Evolutionary conservation across 2,113 vertebrate genomes (phyloP).

Genomic region (Pipa parva): DNA sequence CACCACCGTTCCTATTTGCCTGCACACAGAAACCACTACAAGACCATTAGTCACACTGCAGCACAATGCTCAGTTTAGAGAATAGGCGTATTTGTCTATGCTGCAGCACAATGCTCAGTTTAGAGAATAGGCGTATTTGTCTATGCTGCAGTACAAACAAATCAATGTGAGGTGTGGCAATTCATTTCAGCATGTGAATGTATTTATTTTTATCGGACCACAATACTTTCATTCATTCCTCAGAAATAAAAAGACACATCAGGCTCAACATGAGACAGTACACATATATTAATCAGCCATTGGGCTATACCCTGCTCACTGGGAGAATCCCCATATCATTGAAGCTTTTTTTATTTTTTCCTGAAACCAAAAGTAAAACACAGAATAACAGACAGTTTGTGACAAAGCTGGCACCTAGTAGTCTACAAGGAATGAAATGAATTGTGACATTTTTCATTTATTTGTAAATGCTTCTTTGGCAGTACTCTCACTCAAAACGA

Average conservation of each 20-base stretch:
- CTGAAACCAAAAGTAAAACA: constrained; percentile 71
- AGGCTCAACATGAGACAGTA: constrained; percentile 3
- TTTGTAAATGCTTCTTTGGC: constrained; percentile 97
- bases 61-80: too few species aligned
- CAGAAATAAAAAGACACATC: neutral
- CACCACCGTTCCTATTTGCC: too few species aligned
- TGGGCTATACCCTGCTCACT: constrained; percentile 69
- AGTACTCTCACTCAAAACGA: constrained; percentile 86
- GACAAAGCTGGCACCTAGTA: constrained; percentile 84
- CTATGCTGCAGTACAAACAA: too few species aligned
- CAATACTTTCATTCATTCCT: too few species aligned
- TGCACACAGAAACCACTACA: too few species aligned
- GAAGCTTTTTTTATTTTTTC: constrained; percentile 69
- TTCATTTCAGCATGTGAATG: too few species aligned
- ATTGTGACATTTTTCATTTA: constrained; percentile 99
- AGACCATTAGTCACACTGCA: too few species aligned
- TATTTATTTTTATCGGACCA: too few species aligned
- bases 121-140: too few species aligned
- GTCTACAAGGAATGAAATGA: constrained; percentile 82
- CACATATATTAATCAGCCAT: constrained; percentile 64
- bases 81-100: too few species aligned
- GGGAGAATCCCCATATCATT: constrained; percentile 65
- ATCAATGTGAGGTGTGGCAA: too few species aligned
- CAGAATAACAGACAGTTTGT: constrained; percentile 85
- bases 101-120: too few species aligned